A percentile compares a stretch with the other conserved stretches of the same genome.
These are phyloP conservation scores for Araneus ventricosus DNA, from an alignment of 1,140 invertebrate genomes.

Conservation along the genomic window DNA sequence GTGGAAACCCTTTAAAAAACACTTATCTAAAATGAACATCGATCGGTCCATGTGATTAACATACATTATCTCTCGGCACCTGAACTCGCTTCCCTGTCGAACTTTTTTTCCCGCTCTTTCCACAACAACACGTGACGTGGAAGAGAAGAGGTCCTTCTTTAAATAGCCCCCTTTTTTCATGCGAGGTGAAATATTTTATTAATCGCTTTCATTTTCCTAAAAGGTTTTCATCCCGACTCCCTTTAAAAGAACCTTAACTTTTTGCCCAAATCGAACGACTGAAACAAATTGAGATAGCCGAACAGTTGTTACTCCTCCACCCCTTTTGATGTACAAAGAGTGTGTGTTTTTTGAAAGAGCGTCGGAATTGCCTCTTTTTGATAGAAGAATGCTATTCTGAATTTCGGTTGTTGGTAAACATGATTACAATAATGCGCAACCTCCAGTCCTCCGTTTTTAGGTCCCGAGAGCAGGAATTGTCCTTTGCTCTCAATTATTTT, in stretches of 20 bases:
- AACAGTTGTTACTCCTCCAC: too few species aligned
- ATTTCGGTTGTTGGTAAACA: too few species aligned
- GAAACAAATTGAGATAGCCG: not conserved
- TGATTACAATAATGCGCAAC: too few species aligned
- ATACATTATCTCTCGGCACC: slow-evolving; percentile 53
- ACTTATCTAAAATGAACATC: slow-evolving; percentile 62
- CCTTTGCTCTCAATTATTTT: too few species aligned
- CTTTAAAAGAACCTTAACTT: not conserved
- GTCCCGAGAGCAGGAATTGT: too few species aligned
- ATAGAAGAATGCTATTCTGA: too few species aligned
- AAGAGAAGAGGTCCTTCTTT: slow-evolving; percentile 33
- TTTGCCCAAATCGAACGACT: not conserved
- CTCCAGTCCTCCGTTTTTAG: too few species aligned
- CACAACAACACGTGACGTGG: slow-evolving; percentile 19
- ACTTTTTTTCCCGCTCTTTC: slow-evolving; percentile 19
- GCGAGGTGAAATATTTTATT: slow-evolving; percentile 41
- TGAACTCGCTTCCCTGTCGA: not conserved
- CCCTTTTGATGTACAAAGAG: too few species aligned
- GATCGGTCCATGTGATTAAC: slow-evolving; percentile 65
- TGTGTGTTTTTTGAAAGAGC: too few species aligned
- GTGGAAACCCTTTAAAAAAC: slow-evolving; percentile 57
- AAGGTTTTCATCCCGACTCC: slow-evolving; percentile 20
- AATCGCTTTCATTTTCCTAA: slow-evolving; percentile 66
- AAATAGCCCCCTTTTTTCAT: not conserved
- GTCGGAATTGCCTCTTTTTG: too few species aligned